A percentile compares a stretch with the other conserved stretches of the same genome.
Conservation (phyloP, 2,888 invertebrate species). For the Cantharis rufa region DNA sequence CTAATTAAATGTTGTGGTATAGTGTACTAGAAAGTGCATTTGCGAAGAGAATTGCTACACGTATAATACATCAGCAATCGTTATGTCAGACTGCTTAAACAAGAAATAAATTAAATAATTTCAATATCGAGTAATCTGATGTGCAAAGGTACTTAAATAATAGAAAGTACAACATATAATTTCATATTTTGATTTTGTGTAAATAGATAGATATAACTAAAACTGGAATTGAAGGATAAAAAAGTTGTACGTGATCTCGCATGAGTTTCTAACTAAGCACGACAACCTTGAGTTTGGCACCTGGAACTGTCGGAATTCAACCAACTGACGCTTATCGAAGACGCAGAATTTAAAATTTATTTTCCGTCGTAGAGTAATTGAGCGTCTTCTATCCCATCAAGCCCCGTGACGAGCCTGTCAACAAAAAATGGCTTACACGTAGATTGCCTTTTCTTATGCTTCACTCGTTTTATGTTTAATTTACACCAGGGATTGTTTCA, state of each 20-base stretch:
- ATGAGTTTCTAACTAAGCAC: conserved; percentile 1
- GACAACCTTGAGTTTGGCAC: conserved; percentile 15
- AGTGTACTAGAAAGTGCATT: neutral
- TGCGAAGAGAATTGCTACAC: neutral
- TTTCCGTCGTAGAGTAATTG: conserved; percentile 29
- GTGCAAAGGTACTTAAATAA: neutral
- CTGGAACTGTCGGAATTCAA: conserved; percentile 28
- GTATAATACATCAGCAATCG: neutral
- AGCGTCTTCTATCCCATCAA: conserved; percentile 29
- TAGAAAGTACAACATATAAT: neutral
- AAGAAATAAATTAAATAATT: neutral
- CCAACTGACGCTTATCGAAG: conserved; percentile 27
- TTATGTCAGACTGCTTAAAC: neutral
- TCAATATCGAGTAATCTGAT: neutral
- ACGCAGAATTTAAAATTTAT: conserved; percentile 29
- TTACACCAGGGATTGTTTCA: conserved; percentile 13
- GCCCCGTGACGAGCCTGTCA: conserved; percentile 21
- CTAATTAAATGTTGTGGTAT: neutral
- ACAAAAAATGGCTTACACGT: conserved; percentile 27
- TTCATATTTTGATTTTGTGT: neutral
- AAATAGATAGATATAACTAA: conserved; percentile 32
- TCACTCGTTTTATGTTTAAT: conserved; percentile 20
- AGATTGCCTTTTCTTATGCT: conserved; percentile 24
- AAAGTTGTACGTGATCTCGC: conserved; percentile 22
- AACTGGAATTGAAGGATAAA: conserved; percentile 23